Percentiles rank a stretch among this genome's conserved stretches.
phyloP scores from a whole-genome alignment of 2,888 invertebrate species.

The Uropetala carovei region DNA sequence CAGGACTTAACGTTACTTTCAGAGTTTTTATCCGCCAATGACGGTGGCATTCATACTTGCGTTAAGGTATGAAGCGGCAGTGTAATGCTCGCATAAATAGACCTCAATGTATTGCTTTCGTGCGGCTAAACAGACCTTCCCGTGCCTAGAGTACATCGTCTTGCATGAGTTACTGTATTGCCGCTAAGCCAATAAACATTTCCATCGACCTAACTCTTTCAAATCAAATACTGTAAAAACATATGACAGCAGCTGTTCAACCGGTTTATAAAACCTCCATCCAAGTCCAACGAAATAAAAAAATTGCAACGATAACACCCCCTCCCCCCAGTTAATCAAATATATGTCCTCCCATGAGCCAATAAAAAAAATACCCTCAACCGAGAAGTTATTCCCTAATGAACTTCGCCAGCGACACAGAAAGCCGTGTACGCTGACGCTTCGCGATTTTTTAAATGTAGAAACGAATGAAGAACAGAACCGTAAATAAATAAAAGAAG shows the following conservation, averaged over 20 bases:
- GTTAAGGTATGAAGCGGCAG: too few relatives aligned
- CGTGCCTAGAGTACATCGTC: background rate
- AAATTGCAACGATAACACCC: background rate
- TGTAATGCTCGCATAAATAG: too few relatives aligned
- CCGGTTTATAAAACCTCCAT: background rate
- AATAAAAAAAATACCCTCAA: background rate
- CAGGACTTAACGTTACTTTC: too few relatives aligned
- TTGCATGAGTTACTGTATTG: background rate
- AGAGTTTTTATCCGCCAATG: too few relatives aligned
- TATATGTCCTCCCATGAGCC: background rate
- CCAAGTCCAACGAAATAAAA: background rate
- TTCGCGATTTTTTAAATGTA: background rate
- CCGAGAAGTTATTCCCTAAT: constrained; percentile 3
- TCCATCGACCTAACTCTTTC: background rate
- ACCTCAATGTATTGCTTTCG: background rate
- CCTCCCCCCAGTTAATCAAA: background rate
- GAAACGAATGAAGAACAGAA: background rate
- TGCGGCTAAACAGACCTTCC: background rate
- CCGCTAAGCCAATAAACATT: background rate
- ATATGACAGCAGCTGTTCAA: background rate
- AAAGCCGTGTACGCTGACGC: background rate
- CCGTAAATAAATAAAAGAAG: background rate
- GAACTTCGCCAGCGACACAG: background rate
- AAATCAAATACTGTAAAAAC: background rate
- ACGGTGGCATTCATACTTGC: too few relatives aligned